Evolutionary conservation across 2,113 vertebrate genomes (phyloP).

Genomic region (Gambusia holbrooki): DNA sequence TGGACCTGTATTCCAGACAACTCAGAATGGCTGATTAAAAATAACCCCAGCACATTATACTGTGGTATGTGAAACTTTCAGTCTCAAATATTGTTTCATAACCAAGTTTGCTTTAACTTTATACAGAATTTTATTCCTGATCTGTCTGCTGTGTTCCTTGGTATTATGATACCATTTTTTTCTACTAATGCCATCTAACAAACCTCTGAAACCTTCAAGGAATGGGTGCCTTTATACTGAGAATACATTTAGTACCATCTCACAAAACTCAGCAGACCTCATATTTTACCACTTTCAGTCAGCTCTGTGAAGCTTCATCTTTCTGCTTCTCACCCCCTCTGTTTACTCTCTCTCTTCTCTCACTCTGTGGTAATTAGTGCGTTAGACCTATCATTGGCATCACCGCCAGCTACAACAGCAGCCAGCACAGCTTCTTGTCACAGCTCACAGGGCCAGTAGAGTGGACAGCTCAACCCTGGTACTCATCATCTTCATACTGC

Average conservation of each 20-base stretch:
- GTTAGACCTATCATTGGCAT: conserved; percentile 89
- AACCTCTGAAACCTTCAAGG: no score
- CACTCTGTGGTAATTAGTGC: conserved; percentile 93
- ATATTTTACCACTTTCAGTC: conserved; percentile 66
- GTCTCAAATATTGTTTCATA: no score
- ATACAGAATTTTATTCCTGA: no score
- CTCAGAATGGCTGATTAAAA: no score
- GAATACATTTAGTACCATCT: conserved; percentile 22
- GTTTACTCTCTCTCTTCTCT: conserved; percentile 60
- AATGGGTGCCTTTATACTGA: no score
- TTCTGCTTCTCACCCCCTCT: conserved; percentile 53
- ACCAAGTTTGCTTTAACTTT: no score
- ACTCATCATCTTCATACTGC: conserved; percentile 72
- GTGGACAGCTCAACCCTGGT: conserved; percentile 81
- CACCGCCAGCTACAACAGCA: conserved; percentile 79
- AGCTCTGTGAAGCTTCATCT: conserved; percentile 25
- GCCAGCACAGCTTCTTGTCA: conserved; percentile 83
- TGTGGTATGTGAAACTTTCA: no score
- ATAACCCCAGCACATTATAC: no score
- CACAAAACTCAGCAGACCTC: conserved; percentile 82
- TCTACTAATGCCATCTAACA: no score
- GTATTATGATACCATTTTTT: no score
- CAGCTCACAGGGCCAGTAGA: conserved; percentile 86
- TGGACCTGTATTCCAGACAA: no score
- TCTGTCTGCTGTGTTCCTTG: no score